These are phyloP conservation scores for Eupithecia tripunctaria DNA, from an alignment of 2,888 invertebrate genomes.

Conservation along the genomic window DNA sequence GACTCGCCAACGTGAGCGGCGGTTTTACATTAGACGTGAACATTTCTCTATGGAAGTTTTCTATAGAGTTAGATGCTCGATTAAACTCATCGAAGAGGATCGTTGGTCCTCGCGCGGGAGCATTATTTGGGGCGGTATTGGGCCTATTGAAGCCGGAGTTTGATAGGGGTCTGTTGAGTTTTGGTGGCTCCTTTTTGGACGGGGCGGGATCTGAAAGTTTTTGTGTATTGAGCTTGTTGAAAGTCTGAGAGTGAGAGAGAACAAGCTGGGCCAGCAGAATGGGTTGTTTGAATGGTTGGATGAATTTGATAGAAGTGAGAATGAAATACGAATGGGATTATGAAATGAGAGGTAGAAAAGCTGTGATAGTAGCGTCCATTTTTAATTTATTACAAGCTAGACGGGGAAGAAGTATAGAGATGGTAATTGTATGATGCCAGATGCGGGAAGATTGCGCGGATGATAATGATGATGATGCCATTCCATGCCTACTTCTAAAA, in stretches of 20 bases:
- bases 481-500: neutral
- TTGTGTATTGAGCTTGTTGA: slow-evolving; percentile 10
- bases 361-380: neutral
- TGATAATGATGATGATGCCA: neutral
- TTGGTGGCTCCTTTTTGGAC: slow-evolving; percentile 55
- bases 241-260: neutral
- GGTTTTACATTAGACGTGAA: slow-evolving; percentile 6
- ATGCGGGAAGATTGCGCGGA: neutral
- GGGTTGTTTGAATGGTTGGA: neutral
- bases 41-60: neutral
- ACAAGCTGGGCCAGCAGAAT: neutral
- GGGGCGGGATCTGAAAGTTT: slow-evolving; percentile 52
- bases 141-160: slow-evolving; percentile 20
- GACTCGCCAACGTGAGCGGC: slow-evolving; percentile 10
- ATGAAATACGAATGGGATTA: neutral
- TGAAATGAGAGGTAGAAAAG: neutral
- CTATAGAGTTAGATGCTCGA: slow-evolving; percentile 11
- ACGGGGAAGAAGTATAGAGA: neutral
- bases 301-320: neutral
- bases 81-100: slow-evolving; percentile 35
- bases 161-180: slow-evolving; percentile 17
- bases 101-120: slow-evolving; percentile 24
- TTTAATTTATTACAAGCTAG: neutral
- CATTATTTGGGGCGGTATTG: slow-evolving; percentile 9
- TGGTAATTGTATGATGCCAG: neutral